Conservation (phyloP, 2,888 invertebrate species). For the Standfussiana lucernea region DNA sequence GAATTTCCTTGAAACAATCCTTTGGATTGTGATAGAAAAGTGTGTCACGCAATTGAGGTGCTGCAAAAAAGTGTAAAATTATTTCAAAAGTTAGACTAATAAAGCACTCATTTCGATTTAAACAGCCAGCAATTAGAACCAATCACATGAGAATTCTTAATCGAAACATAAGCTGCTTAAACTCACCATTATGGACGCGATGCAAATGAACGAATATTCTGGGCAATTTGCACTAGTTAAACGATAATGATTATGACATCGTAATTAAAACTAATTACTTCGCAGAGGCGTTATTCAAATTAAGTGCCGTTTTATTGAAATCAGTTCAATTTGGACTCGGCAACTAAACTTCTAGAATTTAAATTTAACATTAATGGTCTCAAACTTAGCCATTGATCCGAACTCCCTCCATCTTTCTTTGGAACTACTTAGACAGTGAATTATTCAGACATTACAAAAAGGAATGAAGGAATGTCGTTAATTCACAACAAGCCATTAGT, state of each 20-base stretch:
- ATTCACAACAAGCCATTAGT: conserved; percentile 30
- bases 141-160: not conserved
- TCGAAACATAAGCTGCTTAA: not conserved
- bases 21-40: not conserved
- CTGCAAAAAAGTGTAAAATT: not conserved
- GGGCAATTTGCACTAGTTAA: conserved; percentile 25
- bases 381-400: conserved; percentile 30
- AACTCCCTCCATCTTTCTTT: conserved; percentile 8
- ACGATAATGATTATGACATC: conserved; percentile 43
- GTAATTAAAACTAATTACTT: conserved; percentile 49
- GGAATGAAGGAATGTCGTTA: conserved; percentile 23
- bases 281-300: conserved; percentile 43
- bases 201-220: conserved; percentile 28
- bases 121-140: not conserved
- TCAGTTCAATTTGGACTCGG: conserved; percentile 37
- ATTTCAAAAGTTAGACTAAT: not conserved
- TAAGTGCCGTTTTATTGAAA: conserved; percentile 47
- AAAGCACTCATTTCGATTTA: not conserved
- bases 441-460: conserved; percentile 36
- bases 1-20: not conserved
- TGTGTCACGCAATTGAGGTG: not conserved
- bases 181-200: not conserved
- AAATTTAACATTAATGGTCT: conserved; percentile 42
- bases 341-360: conserved; percentile 35
- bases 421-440: conserved; percentile 17